Evolutionary conservation across 2,797 vertebrate genomes (phyloP), one percentile per base, ranked within the genome.

Genomic region (Merluccius polli): DNA sequence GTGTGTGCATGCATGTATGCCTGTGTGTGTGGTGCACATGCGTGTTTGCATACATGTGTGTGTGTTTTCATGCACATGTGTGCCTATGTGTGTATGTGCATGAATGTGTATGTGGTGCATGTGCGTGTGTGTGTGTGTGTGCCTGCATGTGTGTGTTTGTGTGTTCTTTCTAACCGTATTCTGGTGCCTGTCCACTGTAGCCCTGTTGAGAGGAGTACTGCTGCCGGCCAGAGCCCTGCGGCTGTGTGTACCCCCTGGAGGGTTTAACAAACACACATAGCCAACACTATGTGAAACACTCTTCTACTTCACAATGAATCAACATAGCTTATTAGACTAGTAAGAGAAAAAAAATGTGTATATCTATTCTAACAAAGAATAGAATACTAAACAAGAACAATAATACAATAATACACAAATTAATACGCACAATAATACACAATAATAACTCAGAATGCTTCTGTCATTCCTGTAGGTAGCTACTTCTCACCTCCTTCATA

Each of bases 191-290:
- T 74, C 95, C 94, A 0, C 95, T 93, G 84, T 97, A 99, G 89
- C 95, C 94, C 87, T 96, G 95, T 76, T 98, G 97, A 83, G 94
- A 95, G 70, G 96, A 93, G 83, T 96, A 98, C 92, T 96, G 96
- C 91, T 97, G 97, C 86, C 96, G 96, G 13, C 94, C 92, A 6
- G 96, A 90, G 75, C 96, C 94, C 87, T 97, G 97, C 87, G 96
- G 97, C 82, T 98, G 96, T 89, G 94, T 95, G 89, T 97, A 98
- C 95, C 98, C 77, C 97, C 97, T 98, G 83, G 15, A 82, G 59
- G 59, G 9, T 33, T 5, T 52, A 24, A 76, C 41, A 85, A 5
- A n/a, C 27, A 72, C 29, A 27, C 30, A 21, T 11, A 73, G 10
- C 16, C 24, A 48, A 10, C 29, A 27, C 21, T 41, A 41, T 13